phyloP scores from a whole-genome alignment of 1,140 invertebrate species.

The Anagrus nilaparvatae region DNA sequence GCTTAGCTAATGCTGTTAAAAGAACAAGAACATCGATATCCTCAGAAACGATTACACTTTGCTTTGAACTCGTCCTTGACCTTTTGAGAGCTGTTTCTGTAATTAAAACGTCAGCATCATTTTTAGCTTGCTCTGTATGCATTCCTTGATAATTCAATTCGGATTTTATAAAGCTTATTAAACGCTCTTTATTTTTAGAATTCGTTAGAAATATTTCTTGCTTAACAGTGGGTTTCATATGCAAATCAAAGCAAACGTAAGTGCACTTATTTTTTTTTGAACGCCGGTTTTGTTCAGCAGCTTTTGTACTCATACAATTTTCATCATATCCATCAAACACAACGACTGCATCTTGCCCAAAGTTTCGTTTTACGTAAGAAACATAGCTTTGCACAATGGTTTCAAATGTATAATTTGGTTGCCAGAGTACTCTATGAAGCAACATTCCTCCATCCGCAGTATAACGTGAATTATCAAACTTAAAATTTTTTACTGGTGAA shows the following conservation, averaged over 20 bases:
- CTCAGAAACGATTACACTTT: slow-evolving; percentile 28
- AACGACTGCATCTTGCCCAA: slow-evolving; percentile 5
- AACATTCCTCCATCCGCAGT: slow-evolving; percentile 21
- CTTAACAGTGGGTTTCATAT: slow-evolving; percentile 25
- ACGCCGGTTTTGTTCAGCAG: slow-evolving; percentile 4
- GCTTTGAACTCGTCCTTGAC: slow-evolving; percentile 15
- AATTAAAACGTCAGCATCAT: slow-evolving; percentile 32
- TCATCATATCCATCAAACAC: slow-evolving; percentile 20
- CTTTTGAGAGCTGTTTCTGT: slow-evolving; percentile 27
- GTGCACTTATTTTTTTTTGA: not conserved
- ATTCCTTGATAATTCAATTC: slow-evolving; percentile 25
- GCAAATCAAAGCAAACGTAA: slow-evolving; percentile 28
- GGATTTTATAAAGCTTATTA: slow-evolving; percentile 23
- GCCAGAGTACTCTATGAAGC: slow-evolving; percentile 19
- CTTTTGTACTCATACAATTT: slow-evolving; percentile 9
- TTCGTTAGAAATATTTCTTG: slow-evolving; percentile 32
- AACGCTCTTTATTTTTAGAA: slow-evolving; percentile 23
- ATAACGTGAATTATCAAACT: slow-evolving; percentile 12
- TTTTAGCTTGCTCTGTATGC: slow-evolving; percentile 24
- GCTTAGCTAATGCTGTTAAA: slow-evolving; percentile 23
- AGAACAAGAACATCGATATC: slow-evolving; percentile 33
- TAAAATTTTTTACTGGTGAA: no score
- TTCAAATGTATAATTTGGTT: slow-evolving; percentile 10
- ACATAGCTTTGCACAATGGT: slow-evolving; percentile 14
- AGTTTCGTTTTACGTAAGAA: slow-evolving; percentile 16